phyloP scores from a whole-genome alignment of 2,113 vertebrate genomes.

The Lophochroa leadbeateri region DNA sequence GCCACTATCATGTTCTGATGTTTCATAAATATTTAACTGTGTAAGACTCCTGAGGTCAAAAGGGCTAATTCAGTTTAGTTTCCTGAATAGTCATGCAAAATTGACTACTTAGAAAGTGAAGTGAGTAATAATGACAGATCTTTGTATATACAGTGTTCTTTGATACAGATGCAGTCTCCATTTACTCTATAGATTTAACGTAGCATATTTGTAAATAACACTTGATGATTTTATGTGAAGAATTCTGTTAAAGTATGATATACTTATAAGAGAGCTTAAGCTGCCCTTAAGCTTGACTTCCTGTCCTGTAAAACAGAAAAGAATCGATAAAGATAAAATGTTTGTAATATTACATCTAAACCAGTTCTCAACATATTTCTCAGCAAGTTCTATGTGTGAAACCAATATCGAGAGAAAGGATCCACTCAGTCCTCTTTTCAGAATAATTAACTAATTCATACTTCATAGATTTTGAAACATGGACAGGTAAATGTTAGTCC shows the following conservation, averaged over 20 bases:
- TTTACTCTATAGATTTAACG: background rate
- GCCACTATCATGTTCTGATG: conserved; percentile 49
- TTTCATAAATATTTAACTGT: conserved; percentile 67
- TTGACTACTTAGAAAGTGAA: conserved; percentile 22
- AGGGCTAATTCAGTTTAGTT: conserved; percentile 39
- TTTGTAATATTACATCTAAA: background rate
- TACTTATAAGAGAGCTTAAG: background rate
- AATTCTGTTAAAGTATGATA: background rate
- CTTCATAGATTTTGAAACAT: background rate
- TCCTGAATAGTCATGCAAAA: conserved; percentile 19
- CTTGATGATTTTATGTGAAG: background rate
- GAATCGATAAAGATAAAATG: background rate
- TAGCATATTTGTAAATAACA: background rate
- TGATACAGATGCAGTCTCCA: background rate
- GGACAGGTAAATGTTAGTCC: background rate
- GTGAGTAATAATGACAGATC: background rate
- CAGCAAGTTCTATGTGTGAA: background rate
- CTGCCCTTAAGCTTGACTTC: background rate
- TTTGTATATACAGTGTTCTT: background rate
- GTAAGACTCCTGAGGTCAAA: conserved; percentile 54
- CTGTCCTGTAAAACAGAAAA: background rate
- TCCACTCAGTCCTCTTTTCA: background rate
- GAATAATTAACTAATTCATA: background rate
- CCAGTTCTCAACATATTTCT: background rate
- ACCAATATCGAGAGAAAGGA: background rate